A percentile compares a stretch with the other conserved stretches of the same genome.
These are phyloP conservation scores for Pandemis heparana DNA, from an alignment of 2,888 invertebrate genomes.

Conservation along the genomic window DNA sequence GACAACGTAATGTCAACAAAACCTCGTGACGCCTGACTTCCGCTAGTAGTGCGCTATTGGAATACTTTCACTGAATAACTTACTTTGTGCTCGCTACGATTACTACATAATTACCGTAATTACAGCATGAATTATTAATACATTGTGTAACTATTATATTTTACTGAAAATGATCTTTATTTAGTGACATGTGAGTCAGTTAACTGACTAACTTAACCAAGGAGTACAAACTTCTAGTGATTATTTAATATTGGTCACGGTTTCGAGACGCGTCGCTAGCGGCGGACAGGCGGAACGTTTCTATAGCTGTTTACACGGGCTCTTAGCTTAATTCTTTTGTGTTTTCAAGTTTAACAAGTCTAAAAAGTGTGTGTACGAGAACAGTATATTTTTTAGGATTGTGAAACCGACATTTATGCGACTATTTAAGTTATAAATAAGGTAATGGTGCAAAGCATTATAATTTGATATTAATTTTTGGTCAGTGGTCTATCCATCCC, in stretches of 20 bases:
- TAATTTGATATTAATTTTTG: slow-evolving; percentile 57
- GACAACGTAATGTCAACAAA: slow-evolving; percentile 1
- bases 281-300: slow-evolving; percentile 57
- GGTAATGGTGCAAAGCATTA: slow-evolving; percentile 73
- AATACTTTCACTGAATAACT: neutral
- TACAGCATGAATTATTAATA: neutral
- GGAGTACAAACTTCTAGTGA: slow-evolving; percentile 24
- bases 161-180: neutral
- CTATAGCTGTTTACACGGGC: slow-evolving; percentile 57
- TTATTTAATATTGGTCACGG: neutral
- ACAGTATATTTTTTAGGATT: slow-evolving; percentile 59
- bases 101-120: neutral
- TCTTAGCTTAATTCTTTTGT: slow-evolving; percentile 60
- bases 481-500: slow-evolving; percentile 25
- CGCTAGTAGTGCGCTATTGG: neutral
- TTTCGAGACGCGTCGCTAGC: slow-evolving; percentile 58
- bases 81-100: neutral
- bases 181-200: neutral
- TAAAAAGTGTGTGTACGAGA: slow-evolving; percentile 48
- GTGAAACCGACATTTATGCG: slow-evolving; percentile 60
- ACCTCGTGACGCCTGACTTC: neutral
- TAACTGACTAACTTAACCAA: slow-evolving; percentile 11
- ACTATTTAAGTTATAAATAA: slow-evolving; percentile 58
- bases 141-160: slow-evolving; percentile 1
- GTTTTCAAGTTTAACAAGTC: slow-evolving; percentile 59